phyloP scores from a whole-genome alignment of 2,113 vertebrate genomes.

The Oreochromis tanganicae region DNA sequence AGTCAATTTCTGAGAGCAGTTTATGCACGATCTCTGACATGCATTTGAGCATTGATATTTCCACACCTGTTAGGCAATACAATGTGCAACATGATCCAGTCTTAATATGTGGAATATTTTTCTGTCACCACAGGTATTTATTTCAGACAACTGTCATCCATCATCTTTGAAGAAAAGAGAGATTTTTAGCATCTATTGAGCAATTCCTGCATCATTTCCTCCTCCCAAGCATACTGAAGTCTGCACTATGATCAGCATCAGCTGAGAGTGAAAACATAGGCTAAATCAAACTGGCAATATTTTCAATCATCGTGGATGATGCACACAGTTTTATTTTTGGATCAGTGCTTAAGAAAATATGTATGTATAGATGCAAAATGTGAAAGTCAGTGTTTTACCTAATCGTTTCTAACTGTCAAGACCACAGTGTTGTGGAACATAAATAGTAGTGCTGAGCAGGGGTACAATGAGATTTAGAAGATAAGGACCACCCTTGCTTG shows the following conservation, averaged over 20 bases:
- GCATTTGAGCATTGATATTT: not conserved
- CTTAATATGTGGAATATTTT: not conserved
- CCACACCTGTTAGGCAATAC: not conserved
- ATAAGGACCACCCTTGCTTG: not conserved
- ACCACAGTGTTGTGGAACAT: not conserved
- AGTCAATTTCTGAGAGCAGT: not conserved
- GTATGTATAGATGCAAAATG: not conserved
- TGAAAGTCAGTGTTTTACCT: not conserved
- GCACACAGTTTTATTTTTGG: constrained; percentile 33
- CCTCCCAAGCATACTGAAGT: constrained; percentile 14
- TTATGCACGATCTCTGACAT: not conserved
- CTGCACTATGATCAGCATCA: constrained; percentile 20
- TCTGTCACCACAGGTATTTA: not conserved
- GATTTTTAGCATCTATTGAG: constrained; percentile 18
- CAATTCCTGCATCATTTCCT: constrained; percentile 29
- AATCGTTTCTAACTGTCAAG: not conserved
- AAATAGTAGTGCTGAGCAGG: not conserved
- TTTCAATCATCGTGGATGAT: constrained; percentile 40
- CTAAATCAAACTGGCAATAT: constrained; percentile 19
- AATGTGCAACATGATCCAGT: not conserved
- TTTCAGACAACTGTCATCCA: not conserved
- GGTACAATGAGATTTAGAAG: not conserved
- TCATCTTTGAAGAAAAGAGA: not conserved
- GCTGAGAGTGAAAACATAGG: constrained; percentile 25
- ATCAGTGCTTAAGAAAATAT: not conserved